phyloP scores from a whole-genome alignment of 2,888 invertebrate species.

The Lithophane socia region DNA sequence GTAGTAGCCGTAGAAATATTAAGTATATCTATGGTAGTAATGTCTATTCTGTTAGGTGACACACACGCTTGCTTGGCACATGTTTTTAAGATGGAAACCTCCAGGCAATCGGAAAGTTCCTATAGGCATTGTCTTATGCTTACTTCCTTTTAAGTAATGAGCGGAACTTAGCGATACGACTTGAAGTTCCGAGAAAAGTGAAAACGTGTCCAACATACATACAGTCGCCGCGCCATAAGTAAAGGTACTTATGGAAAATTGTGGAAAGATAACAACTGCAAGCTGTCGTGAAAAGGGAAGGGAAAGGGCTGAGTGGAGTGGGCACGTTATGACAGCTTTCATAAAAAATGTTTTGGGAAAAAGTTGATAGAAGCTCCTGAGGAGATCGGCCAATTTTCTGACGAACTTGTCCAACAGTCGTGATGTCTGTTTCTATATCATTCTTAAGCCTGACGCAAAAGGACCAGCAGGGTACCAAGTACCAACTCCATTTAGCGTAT shows the following conservation, averaged over 20 bases:
- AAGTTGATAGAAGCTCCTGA: no score
- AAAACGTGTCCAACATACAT: slow-evolving; percentile 9
- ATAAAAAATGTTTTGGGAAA: not conserved
- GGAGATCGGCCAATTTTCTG: no score
- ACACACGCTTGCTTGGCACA: not conserved
- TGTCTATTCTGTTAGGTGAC: not conserved
- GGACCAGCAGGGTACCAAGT: no score
- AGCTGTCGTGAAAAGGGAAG: not conserved
- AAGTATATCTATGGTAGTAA: not conserved
- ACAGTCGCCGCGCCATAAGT: not conserved
- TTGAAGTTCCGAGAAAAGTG: slow-evolving; percentile 20
- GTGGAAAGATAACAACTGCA: not conserved
- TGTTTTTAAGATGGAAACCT: not conserved
- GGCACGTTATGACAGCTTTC: not conserved
- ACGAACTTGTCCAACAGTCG: no score
- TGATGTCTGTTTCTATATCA: no score
- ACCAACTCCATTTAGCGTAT: no score
- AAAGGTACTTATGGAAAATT: not conserved
- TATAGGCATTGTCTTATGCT: slow-evolving; percentile 10
- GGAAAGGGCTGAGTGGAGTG: not conserved
- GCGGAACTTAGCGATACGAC: slow-evolving; percentile 22
- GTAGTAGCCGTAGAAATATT: no score
- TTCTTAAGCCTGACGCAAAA: no score
- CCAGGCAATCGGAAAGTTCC: slow-evolving; percentile 4
- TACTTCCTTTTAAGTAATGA: slow-evolving; percentile 32